These are phyloP conservation scores for Coracias cyanogaster DNA, from an alignment of 2,797 vertebrate genomes.

Conservation along the genomic window DNA sequence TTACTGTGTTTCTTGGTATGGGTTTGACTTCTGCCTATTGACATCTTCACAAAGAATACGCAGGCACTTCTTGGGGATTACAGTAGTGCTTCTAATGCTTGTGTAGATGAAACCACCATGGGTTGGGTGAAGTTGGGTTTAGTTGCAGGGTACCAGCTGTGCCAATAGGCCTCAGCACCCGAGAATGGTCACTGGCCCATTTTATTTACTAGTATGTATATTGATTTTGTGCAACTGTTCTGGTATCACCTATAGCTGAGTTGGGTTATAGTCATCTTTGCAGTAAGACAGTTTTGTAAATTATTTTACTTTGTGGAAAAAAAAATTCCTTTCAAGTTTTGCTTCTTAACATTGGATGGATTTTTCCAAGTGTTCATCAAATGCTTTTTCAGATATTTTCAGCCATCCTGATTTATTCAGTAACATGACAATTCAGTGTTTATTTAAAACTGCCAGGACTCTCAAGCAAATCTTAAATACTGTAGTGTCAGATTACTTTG, in stretches of 20 bases:
- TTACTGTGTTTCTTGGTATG: background rate
- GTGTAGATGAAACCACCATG: background rate
- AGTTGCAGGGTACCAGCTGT: background rate
- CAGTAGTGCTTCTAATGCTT: background rate
- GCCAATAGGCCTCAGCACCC: background rate
- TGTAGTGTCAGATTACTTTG: background rate
- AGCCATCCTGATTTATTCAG: background rate
- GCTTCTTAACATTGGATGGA: background rate
- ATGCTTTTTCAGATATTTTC: background rate
- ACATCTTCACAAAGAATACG: background rate
- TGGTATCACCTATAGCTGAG: background rate
- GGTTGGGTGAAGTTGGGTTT: background rate
- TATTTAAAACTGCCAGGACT: background rate
- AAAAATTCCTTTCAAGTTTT: background rate
- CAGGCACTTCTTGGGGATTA: background rate
- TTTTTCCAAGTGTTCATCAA: background rate
- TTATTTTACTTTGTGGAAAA: background rate
- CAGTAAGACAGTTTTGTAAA: background rate
- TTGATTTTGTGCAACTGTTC: background rate
- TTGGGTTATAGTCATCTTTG: background rate
- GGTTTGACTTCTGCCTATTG: background rate
- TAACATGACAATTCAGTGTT: fast-evolving
- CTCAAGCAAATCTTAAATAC: background rate
- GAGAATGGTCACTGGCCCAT: background rate
- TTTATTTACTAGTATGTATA: background rate